Evolutionary conservation across 2,113 vertebrate genomes (phyloP).

Genomic region (Campylomormyrus numenius): DNA sequence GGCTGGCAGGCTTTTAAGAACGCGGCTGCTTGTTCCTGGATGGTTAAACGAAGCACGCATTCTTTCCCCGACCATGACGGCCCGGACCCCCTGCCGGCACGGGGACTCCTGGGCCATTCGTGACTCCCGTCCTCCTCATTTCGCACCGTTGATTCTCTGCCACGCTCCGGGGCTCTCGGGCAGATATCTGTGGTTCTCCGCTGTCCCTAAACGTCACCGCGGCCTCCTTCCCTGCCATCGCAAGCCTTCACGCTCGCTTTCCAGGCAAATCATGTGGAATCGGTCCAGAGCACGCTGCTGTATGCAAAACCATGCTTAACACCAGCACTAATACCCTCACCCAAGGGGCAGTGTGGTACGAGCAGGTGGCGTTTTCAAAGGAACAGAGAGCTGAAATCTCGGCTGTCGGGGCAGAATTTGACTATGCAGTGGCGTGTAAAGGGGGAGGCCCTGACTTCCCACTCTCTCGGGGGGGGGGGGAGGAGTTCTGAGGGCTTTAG

Average conservation of each 20-base stretch:
- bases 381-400: constrained; percentile 36
- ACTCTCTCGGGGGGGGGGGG: neutral
- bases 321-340: constrained; percentile 40
- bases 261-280: constrained; percentile 10
- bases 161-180: neutral
- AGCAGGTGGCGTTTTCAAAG: constrained; percentile 56
- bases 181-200: neutral
- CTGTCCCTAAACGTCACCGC: neutral
- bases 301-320: constrained; percentile 51
- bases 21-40: neutral
- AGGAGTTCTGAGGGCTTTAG: neutral
- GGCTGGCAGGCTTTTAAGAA: neutral
- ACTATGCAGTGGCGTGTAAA: constrained; percentile 41
- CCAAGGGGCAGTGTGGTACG: constrained; percentile 35
- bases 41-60: neutral
- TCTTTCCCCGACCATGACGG: neutral
- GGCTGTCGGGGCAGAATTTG: constrained; percentile 48
- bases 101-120: neutral
- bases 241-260: constrained; percentile 39
- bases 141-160: neutral
- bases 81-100: neutral
- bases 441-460: neutral
- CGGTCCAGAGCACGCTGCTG: constrained; percentile 40
- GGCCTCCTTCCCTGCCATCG: neutral
- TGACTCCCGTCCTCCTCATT: neutral